Evolutionary conservation across 2,797 vertebrate genomes (phyloP).

Genomic region (Acipenser ruthenus): DNA sequence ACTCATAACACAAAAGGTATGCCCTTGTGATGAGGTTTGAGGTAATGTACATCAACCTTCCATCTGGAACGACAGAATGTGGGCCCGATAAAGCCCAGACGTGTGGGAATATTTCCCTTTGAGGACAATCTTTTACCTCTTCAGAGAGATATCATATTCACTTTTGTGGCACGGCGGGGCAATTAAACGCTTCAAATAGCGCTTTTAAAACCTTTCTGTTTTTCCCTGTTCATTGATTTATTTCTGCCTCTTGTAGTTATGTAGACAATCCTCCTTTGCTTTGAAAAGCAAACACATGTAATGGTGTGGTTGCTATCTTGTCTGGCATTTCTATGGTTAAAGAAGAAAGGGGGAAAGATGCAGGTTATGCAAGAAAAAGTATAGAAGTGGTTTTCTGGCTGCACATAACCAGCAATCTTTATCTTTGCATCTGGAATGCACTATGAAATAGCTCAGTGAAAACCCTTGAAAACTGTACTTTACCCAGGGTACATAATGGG

Average conservation of each 20-base stretch:
- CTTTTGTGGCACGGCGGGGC: constrained; percentile 16
- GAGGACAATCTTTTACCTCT: constrained; percentile 55
- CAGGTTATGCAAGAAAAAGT: neutral
- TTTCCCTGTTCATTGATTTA: no score
- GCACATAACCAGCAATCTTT: no score
- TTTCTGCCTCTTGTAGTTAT: no score
- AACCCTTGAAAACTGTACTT: no score
- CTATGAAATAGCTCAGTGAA: no score
- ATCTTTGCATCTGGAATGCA: no score
- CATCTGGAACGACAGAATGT: constrained; percentile 33
- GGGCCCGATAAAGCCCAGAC: constrained; percentile 53
- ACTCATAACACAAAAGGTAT: constrained; percentile 31
- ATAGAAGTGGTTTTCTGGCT: no score
- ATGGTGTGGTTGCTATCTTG: neutral
- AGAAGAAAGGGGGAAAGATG: neutral
- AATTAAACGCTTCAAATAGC: constrained; percentile 37
- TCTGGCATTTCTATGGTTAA: neutral
- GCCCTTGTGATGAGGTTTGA: constrained; percentile 25
- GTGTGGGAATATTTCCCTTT: constrained; percentile 58
- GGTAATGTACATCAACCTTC: constrained; percentile 20
- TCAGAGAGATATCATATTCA: constrained; percentile 53
- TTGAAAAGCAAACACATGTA: neutral
- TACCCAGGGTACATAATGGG: no score
- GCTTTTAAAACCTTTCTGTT: no score
- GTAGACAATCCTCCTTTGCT: no score